Base-by-base conservation (phyloP, 2,113 vertebrate genomes). In the Seriola aureovittata region DNA sequence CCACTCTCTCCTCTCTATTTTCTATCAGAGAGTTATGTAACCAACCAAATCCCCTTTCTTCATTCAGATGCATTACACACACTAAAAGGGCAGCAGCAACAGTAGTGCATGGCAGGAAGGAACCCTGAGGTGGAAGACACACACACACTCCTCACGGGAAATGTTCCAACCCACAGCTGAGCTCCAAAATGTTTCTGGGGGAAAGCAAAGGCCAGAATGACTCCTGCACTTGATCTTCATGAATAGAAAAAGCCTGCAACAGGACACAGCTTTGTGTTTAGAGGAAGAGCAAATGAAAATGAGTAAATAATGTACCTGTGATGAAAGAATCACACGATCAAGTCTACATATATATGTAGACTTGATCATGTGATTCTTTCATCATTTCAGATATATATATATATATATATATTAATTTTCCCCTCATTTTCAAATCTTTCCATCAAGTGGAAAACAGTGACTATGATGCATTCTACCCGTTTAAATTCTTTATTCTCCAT, bases 11-110 rank as follows among this genome's bases (percentile, higher is more conserved):
- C 77, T 66, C 12, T 50, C 63, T 73, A 46, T 50, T 71, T 77
- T 44, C 66, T 63, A 68, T 74, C 48, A 72, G 63, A 38, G 32
- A 68, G 71, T 94, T 93, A 91, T 57, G 78, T 80, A 93, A 94
- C 85, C 32, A 52, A 16, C 50, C 58, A 84, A 88, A 91, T 87
- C 77, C 75, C 78, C 82, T 85, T 81, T 72, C 75, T 88, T 93
- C 89, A 88, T 84, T 88, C 83, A 78, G 85, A 91, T 71, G 82
- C 72, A 88, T 84, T 82, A 87, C 59, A 23, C 70, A 85, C 84
- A 85, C 46, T 77, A 54, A 90, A 90, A 89, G 88, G 68, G 74
- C 73, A 92, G 76, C 74, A 78, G 80, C 65, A 29, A 29, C 29
- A 75, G 76, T 23, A 83, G 77, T 71, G 66, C 71, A 82, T 71